A percentile compares a stretch with the other conserved stretches of the same genome.
phyloP scores from a whole-genome alignment of 2,797 vertebrate genomes.

The Linurgus olivaceus region DNA sequence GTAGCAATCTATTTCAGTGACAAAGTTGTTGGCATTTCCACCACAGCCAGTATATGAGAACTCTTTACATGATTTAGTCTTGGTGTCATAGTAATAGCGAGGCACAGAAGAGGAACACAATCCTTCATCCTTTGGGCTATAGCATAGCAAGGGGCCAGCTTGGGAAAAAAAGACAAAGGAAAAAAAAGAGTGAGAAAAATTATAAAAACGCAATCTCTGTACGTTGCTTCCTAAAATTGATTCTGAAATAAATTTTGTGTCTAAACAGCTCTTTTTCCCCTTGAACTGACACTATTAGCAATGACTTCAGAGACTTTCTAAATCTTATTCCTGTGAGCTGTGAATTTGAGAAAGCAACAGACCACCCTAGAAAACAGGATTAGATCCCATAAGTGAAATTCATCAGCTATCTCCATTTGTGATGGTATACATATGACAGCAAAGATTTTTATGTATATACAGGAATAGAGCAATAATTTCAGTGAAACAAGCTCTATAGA shows the following conservation, averaged over 20 bases:
- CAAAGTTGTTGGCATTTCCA: constrained; percentile 91
- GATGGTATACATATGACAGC: background rate
- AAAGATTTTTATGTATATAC: background rate
- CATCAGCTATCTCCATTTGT: background rate
- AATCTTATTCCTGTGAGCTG: background rate
- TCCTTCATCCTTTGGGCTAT: constrained; percentile 85
- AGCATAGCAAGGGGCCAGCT: constrained; percentile 85
- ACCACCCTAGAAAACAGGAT: background rate
- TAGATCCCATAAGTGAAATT: background rate
- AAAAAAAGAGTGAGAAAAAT: background rate
- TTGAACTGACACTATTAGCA: background rate
- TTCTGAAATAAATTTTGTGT: background rate
- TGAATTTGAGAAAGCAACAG: background rate
- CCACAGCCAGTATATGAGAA: constrained; percentile 90
- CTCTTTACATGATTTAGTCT: constrained; percentile 80
- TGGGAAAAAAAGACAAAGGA: background rate
- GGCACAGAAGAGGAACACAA: constrained; percentile 84
- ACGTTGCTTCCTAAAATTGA: background rate
- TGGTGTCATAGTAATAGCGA: constrained; percentile 87
- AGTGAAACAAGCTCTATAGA: background rate
- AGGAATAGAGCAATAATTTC: background rate
- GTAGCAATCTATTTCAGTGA: constrained; percentile 77
- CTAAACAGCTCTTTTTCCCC: background rate
- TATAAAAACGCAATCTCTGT: background rate
- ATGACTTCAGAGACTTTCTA: background rate